phyloP scores from a whole-genome alignment of 2,113 vertebrate genomes.

The Vireo altiloquus region DNA sequence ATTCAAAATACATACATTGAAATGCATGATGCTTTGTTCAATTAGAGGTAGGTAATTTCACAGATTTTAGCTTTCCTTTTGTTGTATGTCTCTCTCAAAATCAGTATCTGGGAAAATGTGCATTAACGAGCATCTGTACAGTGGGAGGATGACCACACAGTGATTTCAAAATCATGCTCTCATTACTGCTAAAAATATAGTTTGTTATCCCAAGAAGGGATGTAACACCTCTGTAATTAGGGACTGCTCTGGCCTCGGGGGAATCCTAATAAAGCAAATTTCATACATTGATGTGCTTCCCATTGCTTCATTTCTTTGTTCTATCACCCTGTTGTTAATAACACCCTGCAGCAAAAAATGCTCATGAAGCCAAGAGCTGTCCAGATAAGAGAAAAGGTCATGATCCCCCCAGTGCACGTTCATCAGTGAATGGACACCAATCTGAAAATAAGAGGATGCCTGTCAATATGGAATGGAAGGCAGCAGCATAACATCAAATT shows the following conservation, averaged over 20 bases:
- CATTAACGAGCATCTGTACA: constrained; percentile 52
- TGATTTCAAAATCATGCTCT: constrained; percentile 60
- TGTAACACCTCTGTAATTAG: constrained; percentile 67
- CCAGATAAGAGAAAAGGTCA: constrained; percentile 81
- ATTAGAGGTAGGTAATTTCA: background rate
- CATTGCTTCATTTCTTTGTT: constrained; percentile 73
- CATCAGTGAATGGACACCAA: constrained; percentile 74
- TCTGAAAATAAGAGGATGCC: constrained; percentile 71
- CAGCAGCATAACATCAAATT: constrained; percentile 70
- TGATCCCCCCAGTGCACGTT: constrained; percentile 69
- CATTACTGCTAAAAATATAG: constrained; percentile 55
- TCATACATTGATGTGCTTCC: constrained; percentile 69
- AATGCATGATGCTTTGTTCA: background rate
- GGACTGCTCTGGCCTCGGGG: constrained; percentile 44
- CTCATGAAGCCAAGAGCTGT: constrained; percentile 79
- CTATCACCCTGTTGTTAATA: constrained; percentile 76
- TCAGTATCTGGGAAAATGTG: constrained; percentile 24
- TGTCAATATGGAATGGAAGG: constrained; percentile 75
- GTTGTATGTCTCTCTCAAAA: background rate
- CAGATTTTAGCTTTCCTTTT: background rate
- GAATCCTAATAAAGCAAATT: constrained; percentile 73
- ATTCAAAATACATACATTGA: background rate
- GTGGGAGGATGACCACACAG: constrained; percentile 25
- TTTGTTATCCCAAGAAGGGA: constrained; percentile 63
- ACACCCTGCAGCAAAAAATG: constrained; percentile 79